Evolutionary conservation across 2,888 invertebrate genomes (phyloP).

Genomic region (Litoditis marina): DNA sequence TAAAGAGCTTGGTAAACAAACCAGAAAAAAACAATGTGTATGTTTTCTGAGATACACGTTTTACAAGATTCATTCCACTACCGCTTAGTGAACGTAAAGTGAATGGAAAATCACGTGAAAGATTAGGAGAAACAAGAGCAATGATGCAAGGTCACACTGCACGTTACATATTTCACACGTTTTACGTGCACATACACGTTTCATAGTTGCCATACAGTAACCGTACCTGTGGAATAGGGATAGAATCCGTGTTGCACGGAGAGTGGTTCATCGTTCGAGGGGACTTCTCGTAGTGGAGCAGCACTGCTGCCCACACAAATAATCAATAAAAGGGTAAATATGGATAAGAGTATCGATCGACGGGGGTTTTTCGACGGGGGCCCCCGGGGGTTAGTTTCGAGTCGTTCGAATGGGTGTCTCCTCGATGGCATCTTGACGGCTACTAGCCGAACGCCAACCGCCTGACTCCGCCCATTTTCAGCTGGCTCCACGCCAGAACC

Average conservation of each 20-base stretch:
- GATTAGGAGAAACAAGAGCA: no score
- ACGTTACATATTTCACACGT: no score
- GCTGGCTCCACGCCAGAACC: no score
- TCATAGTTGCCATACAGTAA: background rate
- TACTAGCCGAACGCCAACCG: constrained; percentile 10
- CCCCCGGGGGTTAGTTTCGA: no score
- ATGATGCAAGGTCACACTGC: no score
- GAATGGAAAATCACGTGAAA: no score
- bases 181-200: no score
- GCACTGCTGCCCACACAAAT: background rate
- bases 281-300: constrained; percentile 14
- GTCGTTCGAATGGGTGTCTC: constrained; percentile 16
- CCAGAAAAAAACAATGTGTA: no score
- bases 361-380: no score
- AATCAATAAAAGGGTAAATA: constrained; percentile 6
- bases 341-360: constrained; percentile 12
- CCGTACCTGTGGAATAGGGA: constrained; percentile 27
- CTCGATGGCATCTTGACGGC: constrained; percentile 12
- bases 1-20: no score
- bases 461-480: constrained; percentile 19
- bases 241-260: constrained; percentile 28
- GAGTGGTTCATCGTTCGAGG: constrained; percentile 18
- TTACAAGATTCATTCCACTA: background rate
- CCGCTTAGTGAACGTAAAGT: background rate
- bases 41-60: no score